Conservation (phyloP, 2,797 vertebrate species). For the Alfaro cultratus region DNA sequence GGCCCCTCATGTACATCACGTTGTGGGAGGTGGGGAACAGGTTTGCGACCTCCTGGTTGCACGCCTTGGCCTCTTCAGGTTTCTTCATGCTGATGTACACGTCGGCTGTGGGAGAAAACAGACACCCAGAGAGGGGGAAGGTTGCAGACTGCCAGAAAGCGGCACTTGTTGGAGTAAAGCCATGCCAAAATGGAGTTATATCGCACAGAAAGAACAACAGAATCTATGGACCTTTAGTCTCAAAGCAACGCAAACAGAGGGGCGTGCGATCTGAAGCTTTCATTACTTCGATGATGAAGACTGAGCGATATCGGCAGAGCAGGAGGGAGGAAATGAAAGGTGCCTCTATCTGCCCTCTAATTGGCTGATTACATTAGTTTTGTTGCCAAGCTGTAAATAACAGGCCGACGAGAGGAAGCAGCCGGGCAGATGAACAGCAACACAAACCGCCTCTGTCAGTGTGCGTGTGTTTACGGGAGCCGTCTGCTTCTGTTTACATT, state of each 20-base stretch:
- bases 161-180: background rate
- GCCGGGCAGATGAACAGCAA: constrained; percentile 52
- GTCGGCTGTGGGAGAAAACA: constrained; percentile 82
- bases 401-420: constrained; percentile 61
- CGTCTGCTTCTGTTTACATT: constrained; percentile 25
- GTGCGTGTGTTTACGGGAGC: constrained; percentile 13
- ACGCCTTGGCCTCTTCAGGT: constrained; percentile 92
- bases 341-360: constrained; percentile 48
- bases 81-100: constrained; percentile 97
- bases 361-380: constrained; percentile 65
- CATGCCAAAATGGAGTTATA: background rate
- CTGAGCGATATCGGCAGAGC: constrained; percentile 24
- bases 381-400: constrained; percentile 63
- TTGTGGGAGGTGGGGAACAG: constrained; percentile 97
- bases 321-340: constrained; percentile 57
- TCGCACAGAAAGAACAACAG: background rate
- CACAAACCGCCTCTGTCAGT: constrained; percentile 33
- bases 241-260: constrained; percentile 8
- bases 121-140: background rate
- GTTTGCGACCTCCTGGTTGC: constrained; percentile 96
- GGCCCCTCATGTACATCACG: constrained; percentile 94
- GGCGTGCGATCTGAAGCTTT: constrained; percentile 17
- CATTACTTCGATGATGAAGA: constrained; percentile 19
- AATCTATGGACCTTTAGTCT: background rate
- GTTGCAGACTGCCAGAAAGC: background rate